Evolutionary conservation across 2,113 vertebrate genomes (phyloP), one percentile per base, ranked within the genome.

Genomic region (Paraplagusia blochii): DNA sequence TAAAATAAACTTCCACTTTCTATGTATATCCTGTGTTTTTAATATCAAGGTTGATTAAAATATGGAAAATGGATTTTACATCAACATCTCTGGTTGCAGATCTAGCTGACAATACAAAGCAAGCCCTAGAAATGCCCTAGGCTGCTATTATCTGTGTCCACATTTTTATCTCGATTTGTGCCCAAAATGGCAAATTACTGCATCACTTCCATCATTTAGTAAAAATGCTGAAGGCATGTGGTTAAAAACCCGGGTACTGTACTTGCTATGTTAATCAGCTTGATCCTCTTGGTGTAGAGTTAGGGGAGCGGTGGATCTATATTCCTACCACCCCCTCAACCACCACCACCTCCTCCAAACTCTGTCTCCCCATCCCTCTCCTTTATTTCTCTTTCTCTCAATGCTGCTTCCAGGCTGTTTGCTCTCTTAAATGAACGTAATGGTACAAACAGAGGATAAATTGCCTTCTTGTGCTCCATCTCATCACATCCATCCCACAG

Each of bases 361-460:
- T 19, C 53, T 9, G 52, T 39, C 38, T 8, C 35, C 14, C 44
- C 4, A 34, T 44, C 29, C 5, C 53, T 44, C 61, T 14, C 35
- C 36, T 6, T 22, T 52, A 46, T 54, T 38, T 16, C 58, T 35
- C 62, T 46, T 54, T 50, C 29, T 29, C 66, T 63, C 64, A 5
- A 34, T 69, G 22, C 70, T 74, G 77, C 88, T 86, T 77, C 71
- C 80, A 69, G 88, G 85, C 82, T 89, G 86, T 90, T 90, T 90
- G 84, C 84, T 85, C 81, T 88, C 83, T 83, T 87, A 90, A 92
- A 90, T 85, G 72, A 89, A 88, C 54, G 75, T 88, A 91, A 90
- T 87, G 72, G 76, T 84, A 86, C 86, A 89, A 87, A 84, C 83
- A 69, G 68, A 85, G 82, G 74, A 84, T 88, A 88, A 89, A 89